Conservation (phyloP, 2,888 invertebrate species). For the Cepaea hortensis region DNA sequence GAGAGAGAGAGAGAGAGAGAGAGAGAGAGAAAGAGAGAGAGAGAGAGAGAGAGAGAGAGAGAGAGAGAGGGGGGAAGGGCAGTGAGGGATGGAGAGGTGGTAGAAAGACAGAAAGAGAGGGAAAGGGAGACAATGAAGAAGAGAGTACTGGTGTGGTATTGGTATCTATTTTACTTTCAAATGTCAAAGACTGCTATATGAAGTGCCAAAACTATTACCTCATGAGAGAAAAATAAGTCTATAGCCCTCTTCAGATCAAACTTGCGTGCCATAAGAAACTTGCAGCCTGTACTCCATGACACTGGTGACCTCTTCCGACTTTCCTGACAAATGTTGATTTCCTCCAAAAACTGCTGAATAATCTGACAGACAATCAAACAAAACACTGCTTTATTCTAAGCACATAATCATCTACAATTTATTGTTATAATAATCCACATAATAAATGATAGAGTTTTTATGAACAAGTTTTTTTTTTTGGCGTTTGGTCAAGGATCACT, state of each 20-base stretch:
- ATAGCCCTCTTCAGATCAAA: constrained; percentile 94
- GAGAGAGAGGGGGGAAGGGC: too few relatives aligned
- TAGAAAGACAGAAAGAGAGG: too few relatives aligned
- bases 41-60: too few relatives aligned
- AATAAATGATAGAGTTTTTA: not conserved
- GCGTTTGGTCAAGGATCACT: too few relatives aligned
- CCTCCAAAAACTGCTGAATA: constrained; percentile 87
- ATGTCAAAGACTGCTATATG: not conserved
- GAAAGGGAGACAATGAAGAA: not conserved
- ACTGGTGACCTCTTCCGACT: constrained; percentile 80
- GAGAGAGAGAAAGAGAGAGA: too few relatives aligned
- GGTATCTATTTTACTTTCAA: not conserved
- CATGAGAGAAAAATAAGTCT: constrained; percentile 93
- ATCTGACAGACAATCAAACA: constrained; percentile 80
- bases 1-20: too few relatives aligned
- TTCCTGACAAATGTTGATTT: constrained; percentile 81
- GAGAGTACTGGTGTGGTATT: not conserved
- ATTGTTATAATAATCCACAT: not conserved
- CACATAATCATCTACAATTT: not conserved
- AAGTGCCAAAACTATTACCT: constrained; percentile 76
- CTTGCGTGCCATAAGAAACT: constrained; percentile 86
- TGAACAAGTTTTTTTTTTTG: not conserved
- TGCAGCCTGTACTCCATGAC: constrained; percentile 91
- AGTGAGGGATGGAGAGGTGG: too few relatives aligned
- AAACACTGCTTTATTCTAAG: too few relatives aligned